These are phyloP conservation scores for Thamnophis sirtalis DNA, from an alignment of 2,113 vertebrate genomes.

Conservation along the genomic window DNA sequence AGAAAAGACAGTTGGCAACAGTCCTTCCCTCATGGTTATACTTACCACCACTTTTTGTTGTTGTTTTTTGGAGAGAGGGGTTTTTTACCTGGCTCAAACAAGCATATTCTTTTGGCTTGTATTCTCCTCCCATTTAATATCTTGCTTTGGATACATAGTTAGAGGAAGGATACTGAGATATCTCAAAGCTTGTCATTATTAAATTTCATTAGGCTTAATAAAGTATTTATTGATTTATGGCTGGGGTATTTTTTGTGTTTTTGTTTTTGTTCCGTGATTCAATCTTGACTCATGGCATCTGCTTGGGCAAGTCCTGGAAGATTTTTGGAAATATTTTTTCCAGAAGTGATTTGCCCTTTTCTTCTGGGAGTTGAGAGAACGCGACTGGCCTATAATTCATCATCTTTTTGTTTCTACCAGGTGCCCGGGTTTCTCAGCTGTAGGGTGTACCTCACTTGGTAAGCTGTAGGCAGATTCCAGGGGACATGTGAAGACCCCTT, in stretches of 20 bases:
- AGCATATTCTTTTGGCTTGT: neutral
- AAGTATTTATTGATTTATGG: no score
- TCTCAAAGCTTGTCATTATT: no score
- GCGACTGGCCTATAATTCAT: neutral
- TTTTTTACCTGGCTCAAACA: neutral
- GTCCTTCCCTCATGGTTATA: neutral
- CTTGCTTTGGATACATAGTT: neutral
- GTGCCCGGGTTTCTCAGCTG: neutral
- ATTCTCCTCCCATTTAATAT: neutral
- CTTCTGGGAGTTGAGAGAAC: neutral
- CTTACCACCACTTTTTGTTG: neutral
- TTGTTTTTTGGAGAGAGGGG: no score
- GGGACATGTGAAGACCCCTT: neutral
- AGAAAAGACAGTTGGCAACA: no score
- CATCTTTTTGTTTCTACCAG: neutral
- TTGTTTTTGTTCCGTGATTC: no score
- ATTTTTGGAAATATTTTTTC: neutral
- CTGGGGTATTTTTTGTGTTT: no score
- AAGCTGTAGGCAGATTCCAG: neutral
- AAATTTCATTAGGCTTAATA: no score
- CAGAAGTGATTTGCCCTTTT: neutral
- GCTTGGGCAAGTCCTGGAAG: no score
- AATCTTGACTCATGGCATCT: no score
- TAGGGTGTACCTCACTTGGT: neutral
- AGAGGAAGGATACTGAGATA: neutral